phyloP scores from a whole-genome alignment of 2,797 vertebrate genomes.

The Silurus lanzhouensis region DNA sequence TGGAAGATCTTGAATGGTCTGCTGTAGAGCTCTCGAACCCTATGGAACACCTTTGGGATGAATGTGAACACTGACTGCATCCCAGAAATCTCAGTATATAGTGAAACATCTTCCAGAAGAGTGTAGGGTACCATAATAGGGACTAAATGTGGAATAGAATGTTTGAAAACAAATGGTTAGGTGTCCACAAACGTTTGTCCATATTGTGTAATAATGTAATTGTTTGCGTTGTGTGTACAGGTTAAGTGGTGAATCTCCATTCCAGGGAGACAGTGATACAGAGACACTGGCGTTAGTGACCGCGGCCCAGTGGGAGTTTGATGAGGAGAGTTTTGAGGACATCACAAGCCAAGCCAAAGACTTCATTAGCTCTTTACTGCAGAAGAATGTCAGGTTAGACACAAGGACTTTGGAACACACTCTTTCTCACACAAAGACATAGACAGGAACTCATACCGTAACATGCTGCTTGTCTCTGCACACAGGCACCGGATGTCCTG shows the following conservation, averaged over 20 bases:
- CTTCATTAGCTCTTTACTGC: constrained; percentile 83
- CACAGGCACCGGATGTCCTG: constrained; percentile 77
- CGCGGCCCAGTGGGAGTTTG: constrained; percentile 82
- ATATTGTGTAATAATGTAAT: background rate
- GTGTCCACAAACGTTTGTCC: too few species aligned
- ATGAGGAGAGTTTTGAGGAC: constrained; percentile 81
- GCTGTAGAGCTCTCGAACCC: too few species aligned
- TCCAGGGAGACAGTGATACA: constrained; percentile 81
- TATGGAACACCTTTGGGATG: too few species aligned
- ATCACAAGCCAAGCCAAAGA: constrained; percentile 82
- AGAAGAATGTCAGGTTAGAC: constrained; percentile 77
- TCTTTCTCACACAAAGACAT: background rate
- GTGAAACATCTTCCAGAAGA: too few species aligned
- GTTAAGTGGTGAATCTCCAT: constrained; percentile 86
- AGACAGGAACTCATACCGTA: background rate
- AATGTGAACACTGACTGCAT: too few species aligned
- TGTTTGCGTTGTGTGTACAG: constrained; percentile 58
- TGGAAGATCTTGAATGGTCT: too few species aligned
- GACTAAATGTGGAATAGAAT: too few species aligned
- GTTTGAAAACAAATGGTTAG: too few species aligned
- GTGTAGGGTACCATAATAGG: too few species aligned
- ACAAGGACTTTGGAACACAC: too few species aligned
- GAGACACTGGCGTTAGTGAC: constrained; percentile 84
- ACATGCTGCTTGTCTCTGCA: background rate
- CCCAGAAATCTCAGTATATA: too few species aligned